Evolutionary conservation across 2,113 vertebrate genomes (phyloP).

Genomic region (Leucopsar rothschildi): DNA sequence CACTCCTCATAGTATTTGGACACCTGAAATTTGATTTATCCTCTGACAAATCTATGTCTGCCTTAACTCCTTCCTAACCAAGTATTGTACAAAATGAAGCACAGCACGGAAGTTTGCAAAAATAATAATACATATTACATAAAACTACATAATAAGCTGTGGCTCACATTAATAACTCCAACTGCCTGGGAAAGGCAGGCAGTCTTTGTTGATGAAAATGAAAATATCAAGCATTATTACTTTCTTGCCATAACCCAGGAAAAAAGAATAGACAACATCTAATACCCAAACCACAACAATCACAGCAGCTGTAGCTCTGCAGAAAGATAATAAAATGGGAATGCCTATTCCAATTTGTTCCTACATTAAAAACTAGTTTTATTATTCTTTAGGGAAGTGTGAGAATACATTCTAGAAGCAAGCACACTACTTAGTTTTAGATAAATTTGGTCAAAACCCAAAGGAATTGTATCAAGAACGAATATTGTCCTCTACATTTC

Average conservation of each 20-base stretch:
- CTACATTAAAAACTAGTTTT: neutral
- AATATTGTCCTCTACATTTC: neutral
- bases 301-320: neutral
- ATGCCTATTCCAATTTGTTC: neutral
- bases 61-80: neutral
- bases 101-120: rapidly evolving
- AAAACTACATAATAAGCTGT: neutral
- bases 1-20: neutral
- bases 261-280: neutral
- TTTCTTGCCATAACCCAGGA: neutral
- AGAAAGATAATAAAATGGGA: neutral
- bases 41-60: neutral
- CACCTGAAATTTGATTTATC: neutral
- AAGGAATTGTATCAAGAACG: neutral
- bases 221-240: neutral
- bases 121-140: neutral
- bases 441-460: neutral
- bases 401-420: neutral
- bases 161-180: neutral
- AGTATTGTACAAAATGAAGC: neutral
- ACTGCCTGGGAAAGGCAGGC: neutral
- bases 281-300: neutral
- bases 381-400: neutral
- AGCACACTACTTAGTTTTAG: neutral
- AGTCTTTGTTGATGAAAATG: neutral